Evolutionary conservation across 64 coral and sea anemone genomes (phyloP).

Genomic region (Porites lutea): DNA sequence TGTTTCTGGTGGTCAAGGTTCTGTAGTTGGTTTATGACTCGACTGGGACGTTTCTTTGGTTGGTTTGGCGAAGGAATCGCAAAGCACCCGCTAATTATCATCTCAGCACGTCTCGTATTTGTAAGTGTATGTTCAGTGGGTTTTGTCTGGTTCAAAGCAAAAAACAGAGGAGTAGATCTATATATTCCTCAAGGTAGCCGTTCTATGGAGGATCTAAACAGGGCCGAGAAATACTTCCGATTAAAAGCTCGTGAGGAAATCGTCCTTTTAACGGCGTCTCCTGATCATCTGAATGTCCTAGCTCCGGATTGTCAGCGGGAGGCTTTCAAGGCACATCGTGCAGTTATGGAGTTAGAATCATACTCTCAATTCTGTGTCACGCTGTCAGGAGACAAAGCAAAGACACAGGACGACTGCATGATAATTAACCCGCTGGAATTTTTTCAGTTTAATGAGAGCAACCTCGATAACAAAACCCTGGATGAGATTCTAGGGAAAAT

Average conservation of each 20-base stretch:
- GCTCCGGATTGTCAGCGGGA: constrained; percentile 47
- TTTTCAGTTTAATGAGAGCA: constrained; percentile 49
- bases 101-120: constrained; percentile 24
- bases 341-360: constrained; percentile 6
- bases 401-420: constrained; percentile 26
- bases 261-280: constrained; percentile 41
- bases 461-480: constrained; percentile 20
- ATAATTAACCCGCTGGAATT: constrained; percentile 63
- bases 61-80: constrained; percentile 44
- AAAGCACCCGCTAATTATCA: constrained; percentile 42
- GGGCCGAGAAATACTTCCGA: constrained; percentile 46
- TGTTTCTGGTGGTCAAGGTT: no score
- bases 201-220: constrained; percentile 75
- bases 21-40: no score
- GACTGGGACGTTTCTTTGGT: constrained; percentile 52
- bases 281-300: constrained; percentile 30
- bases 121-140: constrained; percentile 55
- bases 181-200: constrained; percentile 81
- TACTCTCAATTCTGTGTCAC: constrained; percentile 64
- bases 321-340: constrained; percentile 35
- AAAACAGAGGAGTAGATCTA: constrained; percentile 74
- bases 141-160: constrained; percentile 54
- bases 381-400: constrained; percentile 5
- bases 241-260: constrained; percentile 22
- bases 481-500: constrained; percentile 38